These are phyloP conservation scores for Seriola aureovittata DNA, from an alignment of 2,113 vertebrate species.

Conservation along the genomic window DNA sequence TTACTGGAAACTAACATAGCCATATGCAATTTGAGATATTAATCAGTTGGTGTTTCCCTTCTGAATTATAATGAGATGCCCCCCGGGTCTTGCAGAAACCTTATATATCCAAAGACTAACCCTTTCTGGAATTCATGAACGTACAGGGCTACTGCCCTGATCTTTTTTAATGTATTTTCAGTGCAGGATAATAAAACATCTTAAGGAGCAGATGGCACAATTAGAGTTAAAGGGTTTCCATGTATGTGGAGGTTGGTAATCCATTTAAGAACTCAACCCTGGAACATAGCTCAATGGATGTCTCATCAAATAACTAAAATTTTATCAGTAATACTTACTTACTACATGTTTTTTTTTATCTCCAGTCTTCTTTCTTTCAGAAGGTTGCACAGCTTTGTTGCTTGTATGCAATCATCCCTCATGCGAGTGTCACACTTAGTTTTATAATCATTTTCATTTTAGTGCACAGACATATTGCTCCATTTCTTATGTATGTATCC, in stretches of 20 bases:
- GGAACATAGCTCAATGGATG: conserved; percentile 1
- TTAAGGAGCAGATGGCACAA: conserved; percentile 58
- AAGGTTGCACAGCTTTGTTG: background rate
- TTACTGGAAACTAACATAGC: conserved; percentile 17
- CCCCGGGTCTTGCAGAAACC: conserved; percentile 29
- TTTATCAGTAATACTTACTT: background rate
- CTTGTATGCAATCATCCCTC: background rate
- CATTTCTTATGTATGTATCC: background rate
- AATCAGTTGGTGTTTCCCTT: conserved; percentile 37
- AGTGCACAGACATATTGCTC: background rate
- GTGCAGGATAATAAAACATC: conserved; percentile 45
- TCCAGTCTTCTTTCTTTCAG: background rate
- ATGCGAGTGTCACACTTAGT: background rate
- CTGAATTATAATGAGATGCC: conserved; percentile 47
- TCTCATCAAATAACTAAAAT: conserved; percentile 21
- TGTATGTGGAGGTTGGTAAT: conserved; percentile 22
- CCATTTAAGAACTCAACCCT: conserved; percentile 8
- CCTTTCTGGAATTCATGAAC: conserved; percentile 36
- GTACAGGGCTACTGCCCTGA: conserved; percentile 13
- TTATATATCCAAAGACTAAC: conserved; percentile 32
- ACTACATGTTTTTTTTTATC: background rate
- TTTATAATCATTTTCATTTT: background rate
- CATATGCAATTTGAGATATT: conserved; percentile 13
- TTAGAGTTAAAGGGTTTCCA: conserved; percentile 52
- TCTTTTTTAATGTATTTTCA: conserved; percentile 37